Percentiles rank a stretch among this genome's conserved stretches.
Conservation (phyloP, 2,797 vertebrate species). For the Ctenochaetus hawaiiensis region DNA sequence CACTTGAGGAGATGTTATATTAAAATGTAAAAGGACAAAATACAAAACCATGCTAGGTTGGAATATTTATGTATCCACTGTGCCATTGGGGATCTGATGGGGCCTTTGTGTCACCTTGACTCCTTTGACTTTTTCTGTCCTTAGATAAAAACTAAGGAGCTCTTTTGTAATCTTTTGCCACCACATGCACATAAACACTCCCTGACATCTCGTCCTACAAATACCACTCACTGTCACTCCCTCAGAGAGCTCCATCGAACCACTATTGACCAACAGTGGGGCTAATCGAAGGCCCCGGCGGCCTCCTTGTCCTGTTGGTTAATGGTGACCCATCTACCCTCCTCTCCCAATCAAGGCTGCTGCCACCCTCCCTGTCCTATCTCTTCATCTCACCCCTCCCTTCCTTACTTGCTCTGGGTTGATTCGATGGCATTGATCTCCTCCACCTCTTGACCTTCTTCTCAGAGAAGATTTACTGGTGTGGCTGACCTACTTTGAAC, state of each 20-base stretch:
- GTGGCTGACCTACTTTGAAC: conserved; percentile 32
- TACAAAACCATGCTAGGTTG: neutral
- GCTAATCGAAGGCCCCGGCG: conserved; percentile 73
- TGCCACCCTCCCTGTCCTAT: conserved; percentile 27
- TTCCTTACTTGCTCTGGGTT: conserved; percentile 43
- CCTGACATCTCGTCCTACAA: conserved; percentile 50
- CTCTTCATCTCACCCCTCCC: conserved; percentile 49
- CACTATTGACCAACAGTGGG: conserved; percentile 62
- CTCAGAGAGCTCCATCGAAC: conserved; percentile 61
- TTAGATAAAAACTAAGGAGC: conserved; percentile 6
- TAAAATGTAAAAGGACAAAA: conserved; percentile 1
- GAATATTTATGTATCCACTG: neutral
- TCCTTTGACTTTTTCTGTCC: conserved; percentile 51
- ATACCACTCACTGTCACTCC: conserved; percentile 60
- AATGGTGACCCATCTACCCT: conserved; percentile 66
- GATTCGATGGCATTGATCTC: conserved; percentile 70
- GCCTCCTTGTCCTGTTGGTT: conserved; percentile 73
- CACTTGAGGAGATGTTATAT: neutral
- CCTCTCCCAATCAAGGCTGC: conserved; percentile 20
- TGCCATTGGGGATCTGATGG: conserved; percentile 1
- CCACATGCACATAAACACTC: conserved; percentile 18
- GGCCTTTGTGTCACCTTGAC: conserved; percentile 21
- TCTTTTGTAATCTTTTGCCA: conserved; percentile 1
- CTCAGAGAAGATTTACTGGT: conserved; percentile 64
- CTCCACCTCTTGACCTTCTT: conserved; percentile 64